phyloP scores from a whole-genome alignment of 1,140 invertebrate genomes.

The Centruroides vittatus region DNA sequence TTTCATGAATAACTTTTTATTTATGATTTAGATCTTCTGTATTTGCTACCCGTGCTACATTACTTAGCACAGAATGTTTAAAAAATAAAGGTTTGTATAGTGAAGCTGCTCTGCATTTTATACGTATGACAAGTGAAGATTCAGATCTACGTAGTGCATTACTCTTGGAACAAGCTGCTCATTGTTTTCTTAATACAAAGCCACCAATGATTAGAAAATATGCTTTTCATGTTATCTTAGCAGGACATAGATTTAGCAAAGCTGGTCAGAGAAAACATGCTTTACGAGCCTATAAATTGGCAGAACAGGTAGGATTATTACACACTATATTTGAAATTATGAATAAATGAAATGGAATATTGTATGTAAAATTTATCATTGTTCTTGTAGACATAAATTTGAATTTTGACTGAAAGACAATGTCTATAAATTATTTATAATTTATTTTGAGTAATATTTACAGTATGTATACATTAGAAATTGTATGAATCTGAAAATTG shows the following conservation, averaged over 20 bases:
- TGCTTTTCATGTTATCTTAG: constrained; percentile 91
- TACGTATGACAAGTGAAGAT: constrained; percentile 90
- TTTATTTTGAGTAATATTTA: too few species aligned
- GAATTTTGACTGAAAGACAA: too few species aligned
- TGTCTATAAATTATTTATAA: too few species aligned
- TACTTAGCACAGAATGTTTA: constrained; percentile 74
- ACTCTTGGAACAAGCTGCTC: constrained; percentile 85
- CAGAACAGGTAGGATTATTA: constrained; percentile 52
- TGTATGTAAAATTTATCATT: too few species aligned
- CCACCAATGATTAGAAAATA: constrained; percentile 77
- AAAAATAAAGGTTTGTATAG: constrained; percentile 56
- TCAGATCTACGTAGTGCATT: constrained; percentile 66
- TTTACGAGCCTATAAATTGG: constrained; percentile 78
- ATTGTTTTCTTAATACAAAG: constrained; percentile 66
- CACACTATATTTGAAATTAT: neutral
- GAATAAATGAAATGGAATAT: too few species aligned
- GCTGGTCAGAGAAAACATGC: constrained; percentile 81
- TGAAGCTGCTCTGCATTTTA: constrained; percentile 83
- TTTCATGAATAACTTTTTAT: too few species aligned
- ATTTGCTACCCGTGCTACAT: constrained; percentile 75
- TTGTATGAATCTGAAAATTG: too few species aligned
- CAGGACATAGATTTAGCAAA: constrained; percentile 79
- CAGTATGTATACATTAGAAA: too few species aligned
- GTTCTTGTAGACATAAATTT: too few species aligned
- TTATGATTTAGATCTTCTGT: constrained; percentile 50